Percentiles rank a stretch among this genome's conserved stretches.
These are phyloP conservation scores for Rhamphomyia laevipes DNA, from an alignment of 2,888 invertebrate genomes.

Conservation along the genomic window DNA sequence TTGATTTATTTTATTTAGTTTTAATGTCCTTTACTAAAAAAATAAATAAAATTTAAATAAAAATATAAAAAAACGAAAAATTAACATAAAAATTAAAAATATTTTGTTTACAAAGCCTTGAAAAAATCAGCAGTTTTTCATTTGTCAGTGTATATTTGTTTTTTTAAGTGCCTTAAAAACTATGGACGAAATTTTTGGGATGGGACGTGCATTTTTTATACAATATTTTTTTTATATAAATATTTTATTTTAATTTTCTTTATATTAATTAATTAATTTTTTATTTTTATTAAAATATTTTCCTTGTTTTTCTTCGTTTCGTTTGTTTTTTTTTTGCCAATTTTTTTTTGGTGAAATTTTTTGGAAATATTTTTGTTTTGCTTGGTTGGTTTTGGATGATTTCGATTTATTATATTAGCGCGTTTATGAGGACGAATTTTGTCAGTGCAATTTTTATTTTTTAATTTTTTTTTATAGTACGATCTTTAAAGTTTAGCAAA, in stretches of 20 bases:
- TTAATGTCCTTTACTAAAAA: background rate
- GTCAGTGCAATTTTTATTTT: too few species aligned
- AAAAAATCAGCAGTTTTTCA: constrained; percentile 11
- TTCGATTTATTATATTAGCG: too few species aligned
- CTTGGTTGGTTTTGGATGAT: background rate
- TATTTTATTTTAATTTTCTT: background rate
- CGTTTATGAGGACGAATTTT: too few species aligned
- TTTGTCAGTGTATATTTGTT: constrained; percentile 14
- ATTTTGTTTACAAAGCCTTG: background rate
- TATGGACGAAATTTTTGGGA: constrained; percentile 39
- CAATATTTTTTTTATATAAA: background rate
- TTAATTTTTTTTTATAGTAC: too few species aligned
- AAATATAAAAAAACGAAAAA: background rate
- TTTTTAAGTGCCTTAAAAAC: constrained; percentile 27
- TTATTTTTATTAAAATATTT: background rate
- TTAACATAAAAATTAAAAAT: background rate
- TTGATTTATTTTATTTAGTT: background rate
- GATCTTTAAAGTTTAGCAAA: too few species aligned
- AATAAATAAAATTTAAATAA: background rate
- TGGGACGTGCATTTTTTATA: constrained; percentile 32
- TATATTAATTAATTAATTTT: background rate
- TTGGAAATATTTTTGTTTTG: background rate
- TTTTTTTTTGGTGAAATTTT: background rate
- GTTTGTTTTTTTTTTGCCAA: background rate
- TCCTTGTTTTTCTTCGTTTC: background rate